Base-by-base conservation (phyloP, 1,140 invertebrate species). In the Nautilus pompilius region DNA sequence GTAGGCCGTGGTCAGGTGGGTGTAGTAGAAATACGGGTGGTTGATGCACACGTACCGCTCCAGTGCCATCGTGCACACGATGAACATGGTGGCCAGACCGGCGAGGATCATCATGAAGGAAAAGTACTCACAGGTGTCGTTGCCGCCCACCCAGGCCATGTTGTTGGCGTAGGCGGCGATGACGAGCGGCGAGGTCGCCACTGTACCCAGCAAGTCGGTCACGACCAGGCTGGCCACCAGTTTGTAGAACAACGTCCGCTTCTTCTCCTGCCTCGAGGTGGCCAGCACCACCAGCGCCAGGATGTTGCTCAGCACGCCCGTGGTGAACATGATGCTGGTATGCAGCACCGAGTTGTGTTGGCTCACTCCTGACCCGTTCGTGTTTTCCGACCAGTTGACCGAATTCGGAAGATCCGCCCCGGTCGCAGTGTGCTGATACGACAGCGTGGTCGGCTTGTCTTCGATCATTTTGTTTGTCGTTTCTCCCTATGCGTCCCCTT, bases 31-130 rank as follows among this genome's bases (percentile, higher is more conserved):
- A 64, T 79, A 84, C 10, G 80, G 81, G 66, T 83, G 80, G 36
- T 76, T 67, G 13, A 84, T 77, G 56, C 81, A 81, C 3, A 84
- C 63, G 65, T 79, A 80, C 0, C 81, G 53, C 70, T 84, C 82
- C 6, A 84, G 59, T 17, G 81, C 76, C 81, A 83, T 84, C 29
- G 81, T 71, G 51, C 77, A 82, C 2, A 83, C 79, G 28, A 83
- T 78, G 3, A 74, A 71, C 62, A 81, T 78, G 3, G 82, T 83
- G 13, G 81, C 72, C 29, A 77, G 68, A 15, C 78, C 78, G 32
- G 81, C 77, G 51, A 79, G 75, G 46, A 82, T 77, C 80, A 84
- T 82, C 57, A 78, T 72, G 65, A 81, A 84, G 6, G 77, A 79
- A 62, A 82, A 80, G 58, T 80, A 82, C 49, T 78, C 69, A 63